Base-by-base conservation (phyloP, 2,797 vertebrate species). In the Lates japonicus region DNA sequence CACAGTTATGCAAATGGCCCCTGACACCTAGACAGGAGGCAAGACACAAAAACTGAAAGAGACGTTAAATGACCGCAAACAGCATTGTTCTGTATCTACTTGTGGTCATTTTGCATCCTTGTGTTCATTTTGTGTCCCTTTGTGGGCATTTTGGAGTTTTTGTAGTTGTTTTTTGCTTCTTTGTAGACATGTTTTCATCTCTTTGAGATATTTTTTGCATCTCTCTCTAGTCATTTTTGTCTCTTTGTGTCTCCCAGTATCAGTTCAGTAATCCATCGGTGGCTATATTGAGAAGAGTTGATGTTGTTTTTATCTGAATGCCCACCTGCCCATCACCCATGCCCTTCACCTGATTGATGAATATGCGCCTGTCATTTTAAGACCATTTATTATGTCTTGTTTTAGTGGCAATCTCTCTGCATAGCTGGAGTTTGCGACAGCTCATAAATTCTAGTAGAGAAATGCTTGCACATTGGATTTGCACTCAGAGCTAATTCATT, bases 401-500 rank as follows among this genome's bases (percentile, higher is more conserved):
- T 85, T 83, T 59, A 78, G 78, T 68, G 22, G 78, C 74, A 75
- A 70, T 84, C 49, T 81, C 60, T 78, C 59, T 63, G 62, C 25
- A 20, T 58, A 77, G 48, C 69, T 84, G 10, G 5, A 71, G 25
- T 64, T 59, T 74, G 75, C 82, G 87, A 87, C 84, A 80, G 64
- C 79, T 82, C 86, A 79, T 88, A 88, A 84, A 88, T 90, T 77
- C 44, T 39, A 29, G 46, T 20, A 19, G 70, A 65, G 58, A 81
- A 85, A 66, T 85, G 80, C 69, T 80, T 71, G 54, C 87, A 88
- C 70, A 80, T 71, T 9, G 46, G 58, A 72, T 68, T 55, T 82
- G 84, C 80, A 85, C 80, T 87, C 67, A 71, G 39, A 76, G 66
- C 48, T 90, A 80, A 91, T 90, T 87, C 33, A 88, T 90, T 90